Evolutionary conservation across 1,140 invertebrate species (phyloP).

Genomic region (Drosophila erecta): DNA sequence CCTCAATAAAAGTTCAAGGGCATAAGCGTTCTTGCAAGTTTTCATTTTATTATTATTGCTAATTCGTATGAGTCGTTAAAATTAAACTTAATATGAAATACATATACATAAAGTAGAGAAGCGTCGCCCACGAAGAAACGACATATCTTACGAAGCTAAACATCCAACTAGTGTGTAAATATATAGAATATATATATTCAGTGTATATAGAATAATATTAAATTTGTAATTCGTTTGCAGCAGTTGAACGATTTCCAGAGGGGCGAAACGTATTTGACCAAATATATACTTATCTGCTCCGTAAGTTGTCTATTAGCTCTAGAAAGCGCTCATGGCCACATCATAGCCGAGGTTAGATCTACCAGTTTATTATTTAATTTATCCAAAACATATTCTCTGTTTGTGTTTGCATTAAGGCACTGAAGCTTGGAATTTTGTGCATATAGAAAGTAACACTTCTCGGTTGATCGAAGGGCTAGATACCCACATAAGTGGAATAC

Average conservation of each 20-base stretch:
- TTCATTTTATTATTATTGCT: constrained; percentile 62
- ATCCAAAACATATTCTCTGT: constrained; percentile 27
- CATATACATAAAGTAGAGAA: constrained; percentile 76
- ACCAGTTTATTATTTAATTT: constrained; percentile 43
- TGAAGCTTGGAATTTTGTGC: constrained; percentile 83
- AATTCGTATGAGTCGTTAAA: constrained; percentile 79
- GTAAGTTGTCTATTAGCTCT: constrained; percentile 4
- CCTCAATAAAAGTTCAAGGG: not conserved
- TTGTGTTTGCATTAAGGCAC: constrained; percentile 77
- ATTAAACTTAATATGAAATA: constrained; percentile 76
- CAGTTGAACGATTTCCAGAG: constrained; percentile 48
- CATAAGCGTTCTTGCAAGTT: constrained; percentile 45
- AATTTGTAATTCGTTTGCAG: constrained; percentile 66
- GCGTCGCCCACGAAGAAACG: constrained; percentile 28
- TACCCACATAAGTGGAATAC: constrained; percentile 4
- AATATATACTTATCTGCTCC: constrained; percentile 10
- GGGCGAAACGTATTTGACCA: constrained; percentile 23
- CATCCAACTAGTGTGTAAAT: constrained; percentile 80
- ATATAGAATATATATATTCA: constrained; percentile 69
- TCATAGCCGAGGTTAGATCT: constrained; percentile 45
- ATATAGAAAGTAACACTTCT: constrained; percentile 62
- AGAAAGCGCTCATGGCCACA: constrained; percentile 6
- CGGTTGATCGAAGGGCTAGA: constrained; percentile 11
- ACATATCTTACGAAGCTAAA: constrained; percentile 69
- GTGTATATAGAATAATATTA: constrained; percentile 75